Percentiles rank a stretch among this genome's conserved stretches.
phyloP scores from a whole-genome alignment of 2,797 vertebrate species.

The Melopsittacus undulatus region DNA sequence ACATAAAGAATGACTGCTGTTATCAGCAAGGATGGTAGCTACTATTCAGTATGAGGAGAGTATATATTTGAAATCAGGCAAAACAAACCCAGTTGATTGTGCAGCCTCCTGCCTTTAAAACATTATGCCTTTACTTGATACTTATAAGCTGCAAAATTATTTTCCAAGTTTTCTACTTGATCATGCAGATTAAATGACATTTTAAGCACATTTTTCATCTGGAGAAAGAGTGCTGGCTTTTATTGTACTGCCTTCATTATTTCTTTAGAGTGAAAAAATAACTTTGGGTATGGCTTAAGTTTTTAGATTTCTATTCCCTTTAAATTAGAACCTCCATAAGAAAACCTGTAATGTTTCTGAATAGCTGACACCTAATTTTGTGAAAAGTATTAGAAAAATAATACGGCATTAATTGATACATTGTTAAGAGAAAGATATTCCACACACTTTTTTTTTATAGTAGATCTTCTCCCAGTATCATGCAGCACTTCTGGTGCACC shows the following conservation, averaged over 20 bases:
- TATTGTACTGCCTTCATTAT: not conserved
- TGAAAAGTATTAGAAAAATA: not conserved
- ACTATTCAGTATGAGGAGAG: not conserved
- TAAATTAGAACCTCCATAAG: not conserved
- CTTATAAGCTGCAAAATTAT: not conserved
- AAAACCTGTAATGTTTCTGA: not conserved
- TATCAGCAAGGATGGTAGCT: not conserved
- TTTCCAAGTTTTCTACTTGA: not conserved
- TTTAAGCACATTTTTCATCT: not conserved
- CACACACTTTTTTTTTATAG: not conserved
- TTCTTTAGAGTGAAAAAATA: not conserved
- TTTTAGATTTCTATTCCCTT: not conserved
- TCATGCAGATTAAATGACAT: not conserved
- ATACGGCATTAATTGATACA: not conserved
- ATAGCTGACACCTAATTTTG: not conserved
- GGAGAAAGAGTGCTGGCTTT: accelerated
- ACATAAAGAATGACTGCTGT: not conserved
- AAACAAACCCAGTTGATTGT: not conserved
- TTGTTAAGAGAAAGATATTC: not conserved
- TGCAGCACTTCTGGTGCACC: not conserved
- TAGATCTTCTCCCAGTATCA: not conserved
- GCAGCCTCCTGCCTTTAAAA: not conserved
- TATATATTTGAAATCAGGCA: not conserved
- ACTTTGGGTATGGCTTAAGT: not conserved
- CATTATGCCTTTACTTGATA: not conserved